Evolutionary conservation across 2,888 invertebrate species (phyloP), one percentile per base, ranked within the genome.

Genomic region (Parochlus steinenii): DNA sequence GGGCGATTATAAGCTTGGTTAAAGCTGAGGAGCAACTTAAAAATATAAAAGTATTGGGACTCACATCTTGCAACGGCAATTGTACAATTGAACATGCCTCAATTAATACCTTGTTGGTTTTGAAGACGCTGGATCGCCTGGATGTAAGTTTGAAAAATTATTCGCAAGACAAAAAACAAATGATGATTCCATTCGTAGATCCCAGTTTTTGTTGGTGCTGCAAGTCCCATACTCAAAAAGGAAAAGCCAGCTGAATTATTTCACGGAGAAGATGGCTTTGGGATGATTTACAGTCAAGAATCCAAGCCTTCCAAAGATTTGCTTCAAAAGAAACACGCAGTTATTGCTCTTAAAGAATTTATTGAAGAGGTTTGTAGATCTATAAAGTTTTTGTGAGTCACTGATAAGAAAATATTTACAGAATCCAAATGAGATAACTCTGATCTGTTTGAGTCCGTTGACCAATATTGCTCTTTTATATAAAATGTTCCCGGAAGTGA

Each of bases 391-490:
- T n/a, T n/a, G n/a, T n/a, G n/a, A n/a, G n/a, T n/a, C n/a, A n/a
- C n/a, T n/a, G n/a, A n/a, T n/a, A n/a, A n/a, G n/a, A n/a, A n/a
- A 20, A 5, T 28, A 14, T 37, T 43, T 45, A 34, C 40, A 49
- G 42, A 42, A 63, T 56, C 52, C 64, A 54, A 67, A 65, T 37
- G 53, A 74, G 47, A 56, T 79, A 14, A 65, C 67, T 1, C 47
- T 81, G 7, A 59, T 79, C 7, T 67, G 73, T 24, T 52, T 83
- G 17, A 86, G 77, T 1, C 72, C 87, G 0, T 52, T 87, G 16
- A 86, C 86, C 1, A 87, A 86, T 47, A 58, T 83, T 28, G 87
- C 85, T 0, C 48, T 83, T 40, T 73, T 81, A 2, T 62, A 76
- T 3, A 70, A 72, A 46, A 52, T 80, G 46, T 78, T 76, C 45